A percentile compares a stretch with the other conserved stretches of the same genome.
These are phyloP conservation scores for Rhodophaea formosa DNA, from an alignment of 2,888 invertebrate species.

Conservation along the genomic window DNA sequence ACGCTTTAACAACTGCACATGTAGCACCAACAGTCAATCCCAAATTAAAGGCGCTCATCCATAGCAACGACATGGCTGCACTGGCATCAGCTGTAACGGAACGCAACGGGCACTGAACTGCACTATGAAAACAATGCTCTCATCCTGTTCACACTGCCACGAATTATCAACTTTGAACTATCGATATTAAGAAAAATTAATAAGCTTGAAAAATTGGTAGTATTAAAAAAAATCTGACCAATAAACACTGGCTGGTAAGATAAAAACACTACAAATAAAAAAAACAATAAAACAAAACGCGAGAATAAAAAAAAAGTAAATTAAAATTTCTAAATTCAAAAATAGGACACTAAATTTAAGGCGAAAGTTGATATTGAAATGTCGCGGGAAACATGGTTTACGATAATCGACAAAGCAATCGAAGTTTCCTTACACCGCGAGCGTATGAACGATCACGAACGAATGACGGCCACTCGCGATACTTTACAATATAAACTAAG, in stretches of 20 bases:
- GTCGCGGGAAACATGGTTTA: neutral
- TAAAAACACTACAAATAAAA: no score
- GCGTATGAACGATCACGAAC: conserved; percentile 39
- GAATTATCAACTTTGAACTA: neutral
- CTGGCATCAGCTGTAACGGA: conserved; percentile 28
- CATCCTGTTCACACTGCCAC: conserved; percentile 26
- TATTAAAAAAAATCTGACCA: no score
- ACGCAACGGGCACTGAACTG: conserved; percentile 34
- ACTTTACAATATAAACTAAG: conserved; percentile 57
- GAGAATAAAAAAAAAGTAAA: neutral
- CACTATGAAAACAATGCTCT: conserved; percentile 33
- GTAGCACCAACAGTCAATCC: conserved; percentile 84
- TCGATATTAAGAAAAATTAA: neutral
- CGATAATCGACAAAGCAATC: neutral
- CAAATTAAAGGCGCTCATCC: conserved; percentile 84
- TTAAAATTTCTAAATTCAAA: conserved; percentile 6
- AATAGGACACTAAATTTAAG: neutral
- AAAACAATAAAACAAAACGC: neutral
- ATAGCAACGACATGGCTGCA: conserved; percentile 80
- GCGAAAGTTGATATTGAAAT: neutral
- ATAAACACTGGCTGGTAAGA: neutral
- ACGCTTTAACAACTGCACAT: conserved; percentile 83
- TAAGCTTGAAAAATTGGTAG: no score
- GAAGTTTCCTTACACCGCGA: neutral
- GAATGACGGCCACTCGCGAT: conserved; percentile 49